Percentiles rank a stretch among this genome's conserved stretches.
These are phyloP conservation scores for Lissonota sp. DNA, from an alignment of 2,888 invertebrate genomes.

Conservation along the genomic window DNA sequence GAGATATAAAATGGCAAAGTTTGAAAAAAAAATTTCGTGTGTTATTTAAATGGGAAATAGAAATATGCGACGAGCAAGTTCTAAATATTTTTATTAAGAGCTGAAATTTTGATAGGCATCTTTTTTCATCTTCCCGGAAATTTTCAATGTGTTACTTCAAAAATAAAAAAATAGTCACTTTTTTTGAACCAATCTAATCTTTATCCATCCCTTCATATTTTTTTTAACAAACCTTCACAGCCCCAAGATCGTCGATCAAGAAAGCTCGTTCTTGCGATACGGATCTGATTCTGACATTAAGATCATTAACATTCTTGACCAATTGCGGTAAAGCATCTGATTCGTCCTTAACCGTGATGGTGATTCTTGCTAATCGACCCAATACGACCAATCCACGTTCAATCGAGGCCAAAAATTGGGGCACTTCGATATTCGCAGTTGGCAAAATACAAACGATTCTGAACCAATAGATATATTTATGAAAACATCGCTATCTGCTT, in stretches of 20 bases:
- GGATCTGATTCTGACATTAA: slow-evolving; percentile 36
- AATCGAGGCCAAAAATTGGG: slow-evolving; percentile 39
- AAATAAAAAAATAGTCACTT: too few relatives aligned
- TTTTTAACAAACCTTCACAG: slow-evolving; percentile 30
- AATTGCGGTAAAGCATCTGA: slow-evolving; percentile 15
- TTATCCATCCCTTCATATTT: too few relatives aligned
- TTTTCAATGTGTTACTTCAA: too few relatives aligned
- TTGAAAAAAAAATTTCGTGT: too few relatives aligned
- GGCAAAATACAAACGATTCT: slow-evolving; percentile 50
- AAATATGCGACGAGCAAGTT: too few relatives aligned
- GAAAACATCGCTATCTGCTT: not conserved
- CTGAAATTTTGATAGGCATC: too few relatives aligned
- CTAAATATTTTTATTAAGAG: too few relatives aligned
- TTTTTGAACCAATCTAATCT: too few relatives aligned
- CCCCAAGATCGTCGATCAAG: slow-evolving; percentile 33
- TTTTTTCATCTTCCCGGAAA: too few relatives aligned
- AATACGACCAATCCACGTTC: slow-evolving; percentile 47
- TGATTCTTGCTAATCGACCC: slow-evolving; percentile 45
- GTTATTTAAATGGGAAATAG: too few relatives aligned
- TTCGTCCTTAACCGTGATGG: slow-evolving; percentile 38
- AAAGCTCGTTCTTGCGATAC: slow-evolving; percentile 32
- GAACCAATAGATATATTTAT: not conserved
- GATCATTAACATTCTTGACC: slow-evolving; percentile 27
- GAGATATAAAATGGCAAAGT: too few relatives aligned
- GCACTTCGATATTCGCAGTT: slow-evolving; percentile 42